phyloP scores from a whole-genome alignment of 2,888 invertebrate species.

The Orthosia gothica region DNA sequence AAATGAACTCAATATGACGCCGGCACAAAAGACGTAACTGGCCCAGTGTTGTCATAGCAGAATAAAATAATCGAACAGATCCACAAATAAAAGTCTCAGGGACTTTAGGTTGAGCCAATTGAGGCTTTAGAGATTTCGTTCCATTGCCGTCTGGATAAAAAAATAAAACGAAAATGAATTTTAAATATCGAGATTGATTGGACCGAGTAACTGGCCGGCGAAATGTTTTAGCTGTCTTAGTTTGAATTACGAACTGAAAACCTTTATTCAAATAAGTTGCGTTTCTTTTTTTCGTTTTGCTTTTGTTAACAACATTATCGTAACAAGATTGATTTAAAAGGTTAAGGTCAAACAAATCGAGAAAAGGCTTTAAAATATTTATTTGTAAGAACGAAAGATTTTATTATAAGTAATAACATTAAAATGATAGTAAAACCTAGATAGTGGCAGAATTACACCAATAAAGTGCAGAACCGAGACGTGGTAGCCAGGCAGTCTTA shows the following conservation, averaged over 20 bases:
- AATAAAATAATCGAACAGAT: constrained; percentile 30
- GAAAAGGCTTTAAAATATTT: neutral
- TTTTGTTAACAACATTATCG: constrained; percentile 20
- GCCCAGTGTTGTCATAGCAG: constrained; percentile 19
- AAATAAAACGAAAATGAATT: constrained; percentile 45
- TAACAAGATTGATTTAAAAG: constrained; percentile 1
- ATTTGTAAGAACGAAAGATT: neutral
- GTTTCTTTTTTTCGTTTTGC: constrained; percentile 24
- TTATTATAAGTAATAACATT: constrained; percentile 3
- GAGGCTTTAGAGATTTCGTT: constrained; percentile 33
- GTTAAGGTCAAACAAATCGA: neutral
- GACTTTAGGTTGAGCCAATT: constrained; percentile 35
- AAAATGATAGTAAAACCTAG: constrained; percentile 34
- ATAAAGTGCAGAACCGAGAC: constrained; percentile 34
- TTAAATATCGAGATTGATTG: constrained; percentile 52
- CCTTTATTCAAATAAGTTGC: constrained; percentile 21
- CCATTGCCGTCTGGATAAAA: constrained; percentile 26
- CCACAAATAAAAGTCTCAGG: constrained; percentile 30
- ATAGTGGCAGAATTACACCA: constrained; percentile 17
- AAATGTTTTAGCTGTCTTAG: constrained; percentile 17
- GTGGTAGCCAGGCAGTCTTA: neutral
- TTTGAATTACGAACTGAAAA: constrained; percentile 51
- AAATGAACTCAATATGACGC: constrained; percentile 15
- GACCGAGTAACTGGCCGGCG: constrained; percentile 32
- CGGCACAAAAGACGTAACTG: constrained; percentile 13